These are phyloP conservation scores for Orgyia antiqua DNA, from an alignment of 2,888 invertebrate species.

Conservation along the genomic window DNA sequence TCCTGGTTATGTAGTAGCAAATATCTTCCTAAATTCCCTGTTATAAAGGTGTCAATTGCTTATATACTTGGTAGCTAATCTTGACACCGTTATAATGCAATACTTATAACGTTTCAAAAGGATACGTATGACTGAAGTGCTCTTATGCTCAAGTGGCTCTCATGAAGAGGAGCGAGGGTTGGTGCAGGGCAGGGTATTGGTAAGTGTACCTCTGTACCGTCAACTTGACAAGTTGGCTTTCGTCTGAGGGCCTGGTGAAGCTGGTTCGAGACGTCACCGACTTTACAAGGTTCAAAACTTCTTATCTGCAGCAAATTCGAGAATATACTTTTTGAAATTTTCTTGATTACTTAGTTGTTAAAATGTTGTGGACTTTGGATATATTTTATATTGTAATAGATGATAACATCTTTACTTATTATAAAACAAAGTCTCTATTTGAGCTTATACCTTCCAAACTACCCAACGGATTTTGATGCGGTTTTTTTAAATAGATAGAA, in stretches of 20 bases:
- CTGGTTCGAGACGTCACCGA: constrained; percentile 70
- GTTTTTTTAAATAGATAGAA: too few species aligned
- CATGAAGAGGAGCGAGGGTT: constrained; percentile 17
- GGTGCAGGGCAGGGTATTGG: constrained; percentile 21
- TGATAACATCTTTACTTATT: too few species aligned
- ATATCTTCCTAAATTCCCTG: too few species aligned
- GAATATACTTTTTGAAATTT: constrained; percentile 4
- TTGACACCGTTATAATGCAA: constrained; percentile 29
- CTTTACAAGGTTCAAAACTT: constrained; percentile 41
- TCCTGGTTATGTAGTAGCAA: too few species aligned
- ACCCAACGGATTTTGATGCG: too few species aligned
- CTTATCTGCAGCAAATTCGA: constrained; percentile 42
- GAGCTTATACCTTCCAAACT: too few species aligned
- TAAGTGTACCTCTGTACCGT: constrained; percentile 49
- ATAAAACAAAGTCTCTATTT: too few species aligned
- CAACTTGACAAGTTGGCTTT: constrained; percentile 69
- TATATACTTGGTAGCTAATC: constrained; percentile 29
- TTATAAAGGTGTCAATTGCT: too few species aligned
- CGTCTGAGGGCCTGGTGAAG: constrained; percentile 43
- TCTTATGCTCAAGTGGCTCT: constrained; percentile 19
- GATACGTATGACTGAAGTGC: constrained; percentile 50
- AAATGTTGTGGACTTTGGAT: too few species aligned
- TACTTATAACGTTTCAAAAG: constrained; percentile 47
- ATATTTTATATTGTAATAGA: too few species aligned
- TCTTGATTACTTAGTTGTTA: too few species aligned